Conservation (phyloP, 2,113 vertebrate genomes). For the Falcunculus frontatus region DNA sequence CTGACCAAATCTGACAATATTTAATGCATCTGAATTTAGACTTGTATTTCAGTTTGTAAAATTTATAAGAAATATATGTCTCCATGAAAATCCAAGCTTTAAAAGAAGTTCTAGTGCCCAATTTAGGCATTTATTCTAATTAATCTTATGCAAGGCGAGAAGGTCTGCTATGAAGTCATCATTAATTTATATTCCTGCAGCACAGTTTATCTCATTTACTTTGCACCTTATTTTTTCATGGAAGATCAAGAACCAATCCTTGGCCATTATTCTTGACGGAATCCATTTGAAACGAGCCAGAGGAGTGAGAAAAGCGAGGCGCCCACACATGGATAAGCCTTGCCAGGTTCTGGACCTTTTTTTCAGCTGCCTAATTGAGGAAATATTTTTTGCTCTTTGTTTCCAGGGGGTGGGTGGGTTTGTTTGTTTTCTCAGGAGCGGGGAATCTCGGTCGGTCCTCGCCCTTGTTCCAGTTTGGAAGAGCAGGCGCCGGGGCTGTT, state of each 20-base stretch:
- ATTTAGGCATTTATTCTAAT: not conserved
- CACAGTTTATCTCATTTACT: not conserved
- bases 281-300: not conserved
- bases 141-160: not conserved
- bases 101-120: not conserved
- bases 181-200: not conserved
- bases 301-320: not conserved
- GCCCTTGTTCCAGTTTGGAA: constrained; percentile 1
- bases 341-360: constrained; percentile 8
- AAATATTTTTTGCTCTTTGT: constrained; percentile 9
- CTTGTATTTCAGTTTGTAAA: not conserved
- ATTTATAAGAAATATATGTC: not conserved
- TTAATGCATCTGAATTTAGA: not conserved
- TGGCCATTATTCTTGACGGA: not conserved
- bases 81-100: not conserved
- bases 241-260: constrained; percentile 6
- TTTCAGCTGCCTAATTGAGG: constrained; percentile 5
- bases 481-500: constrained; percentile 26
- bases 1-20: not conserved
- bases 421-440: not conserved
- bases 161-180: not conserved
- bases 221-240: not conserved
- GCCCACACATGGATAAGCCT: not conserved
- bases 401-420: not conserved
- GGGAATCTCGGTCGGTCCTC: not conserved